These are phyloP conservation scores for Gnatocerus cornutus DNA, from an alignment of 2,888 invertebrate species.

Conservation along the genomic window DNA sequence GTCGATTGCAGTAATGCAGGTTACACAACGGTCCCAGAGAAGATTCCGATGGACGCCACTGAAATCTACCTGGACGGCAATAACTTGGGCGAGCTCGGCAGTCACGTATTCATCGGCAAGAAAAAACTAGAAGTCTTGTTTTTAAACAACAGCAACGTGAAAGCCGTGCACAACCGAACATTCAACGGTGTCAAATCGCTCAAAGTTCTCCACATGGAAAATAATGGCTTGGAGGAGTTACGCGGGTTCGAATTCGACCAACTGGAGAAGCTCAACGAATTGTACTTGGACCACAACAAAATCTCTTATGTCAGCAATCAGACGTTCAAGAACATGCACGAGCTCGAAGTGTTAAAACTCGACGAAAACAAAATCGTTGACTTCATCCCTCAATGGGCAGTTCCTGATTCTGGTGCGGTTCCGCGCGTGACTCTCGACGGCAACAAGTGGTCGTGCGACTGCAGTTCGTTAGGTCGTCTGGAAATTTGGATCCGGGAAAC, in stretches of 20 bases:
- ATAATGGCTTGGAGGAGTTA: constrained; percentile 81
- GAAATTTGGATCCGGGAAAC: constrained; percentile 82
- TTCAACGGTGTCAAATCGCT: constrained; percentile 86
- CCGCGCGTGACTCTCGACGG: constrained; percentile 83
- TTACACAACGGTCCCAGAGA: constrained; percentile 83
- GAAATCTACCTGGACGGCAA: constrained; percentile 91
- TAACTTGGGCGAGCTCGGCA: constrained; percentile 83
- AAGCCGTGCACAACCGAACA: constrained; percentile 84
- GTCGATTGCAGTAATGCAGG: constrained; percentile 87
- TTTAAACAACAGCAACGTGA: constrained; percentile 85
- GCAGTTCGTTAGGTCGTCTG: constrained; percentile 80
- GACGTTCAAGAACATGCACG: constrained; percentile 83
- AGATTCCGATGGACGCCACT: constrained; percentile 92
- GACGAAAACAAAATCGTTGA: constrained; percentile 86
- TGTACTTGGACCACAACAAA: constrained; percentile 85
- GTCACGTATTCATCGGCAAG: constrained; percentile 91
- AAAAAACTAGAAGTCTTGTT: constrained; percentile 85
- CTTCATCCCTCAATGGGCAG: constrained; percentile 77
- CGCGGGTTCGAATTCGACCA: constrained; percentile 87
- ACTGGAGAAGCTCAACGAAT: constrained; percentile 81
- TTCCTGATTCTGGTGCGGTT: constrained; percentile 72
- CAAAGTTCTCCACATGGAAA: constrained; percentile 84
- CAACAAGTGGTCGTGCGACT: constrained; percentile 90
- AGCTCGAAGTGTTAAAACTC: constrained; percentile 81
- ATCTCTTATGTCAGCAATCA: constrained; percentile 83